phyloP scores from a whole-genome alignment of 2,888 invertebrate genomes.

The Orchestes rusci region DNA sequence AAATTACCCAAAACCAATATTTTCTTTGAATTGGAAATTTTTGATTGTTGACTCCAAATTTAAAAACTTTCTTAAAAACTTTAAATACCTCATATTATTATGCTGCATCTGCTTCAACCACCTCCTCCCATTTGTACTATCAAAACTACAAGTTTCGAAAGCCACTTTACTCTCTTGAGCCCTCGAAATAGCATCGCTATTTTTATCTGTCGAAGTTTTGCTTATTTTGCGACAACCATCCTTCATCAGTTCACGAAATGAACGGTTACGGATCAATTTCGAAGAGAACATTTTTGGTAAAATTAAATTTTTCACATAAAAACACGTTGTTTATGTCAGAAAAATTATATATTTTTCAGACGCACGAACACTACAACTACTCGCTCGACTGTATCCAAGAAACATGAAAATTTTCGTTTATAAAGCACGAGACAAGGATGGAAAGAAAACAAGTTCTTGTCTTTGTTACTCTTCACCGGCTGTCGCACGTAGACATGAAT shows the following conservation, averaged over 20 bases:
- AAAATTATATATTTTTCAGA: too few relatives aligned
- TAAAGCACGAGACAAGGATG: slow-evolving; percentile 36
- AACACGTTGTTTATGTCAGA: too few relatives aligned
- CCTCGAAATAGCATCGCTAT: slow-evolving; percentile 53
- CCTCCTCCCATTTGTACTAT: slow-evolving; percentile 26
- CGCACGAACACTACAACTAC: slow-evolving; percentile 4
- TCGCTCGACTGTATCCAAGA: slow-evolving; percentile 26
- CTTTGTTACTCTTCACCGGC: slow-evolving; percentile 8
- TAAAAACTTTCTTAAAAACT: too few relatives aligned
- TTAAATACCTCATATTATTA: slow-evolving; percentile 40
- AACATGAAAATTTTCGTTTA: slow-evolving; percentile 28
- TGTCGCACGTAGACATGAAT: slow-evolving; percentile 9
- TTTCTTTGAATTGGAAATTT: too few relatives aligned
- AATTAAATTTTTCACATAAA: too few relatives aligned
- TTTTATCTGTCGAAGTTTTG: slow-evolving; percentile 54
- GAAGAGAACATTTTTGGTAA: slow-evolving; percentile 24
- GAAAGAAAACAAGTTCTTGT: slow-evolving; percentile 35
- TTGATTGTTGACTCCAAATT: too few relatives aligned
- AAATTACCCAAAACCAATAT: too few relatives aligned
- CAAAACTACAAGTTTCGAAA: slow-evolving; percentile 18
- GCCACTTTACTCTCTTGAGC: slow-evolving; percentile 34
- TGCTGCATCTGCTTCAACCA: slow-evolving; percentile 39
- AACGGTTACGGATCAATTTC: slow-evolving; percentile 27
- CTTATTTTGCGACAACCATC: slow-evolving; percentile 45
- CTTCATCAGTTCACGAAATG: slow-evolving; percentile 35